Evolutionary conservation across 2,888 invertebrate species (phyloP).

Genomic region (Macroteleia sp.): DNA sequence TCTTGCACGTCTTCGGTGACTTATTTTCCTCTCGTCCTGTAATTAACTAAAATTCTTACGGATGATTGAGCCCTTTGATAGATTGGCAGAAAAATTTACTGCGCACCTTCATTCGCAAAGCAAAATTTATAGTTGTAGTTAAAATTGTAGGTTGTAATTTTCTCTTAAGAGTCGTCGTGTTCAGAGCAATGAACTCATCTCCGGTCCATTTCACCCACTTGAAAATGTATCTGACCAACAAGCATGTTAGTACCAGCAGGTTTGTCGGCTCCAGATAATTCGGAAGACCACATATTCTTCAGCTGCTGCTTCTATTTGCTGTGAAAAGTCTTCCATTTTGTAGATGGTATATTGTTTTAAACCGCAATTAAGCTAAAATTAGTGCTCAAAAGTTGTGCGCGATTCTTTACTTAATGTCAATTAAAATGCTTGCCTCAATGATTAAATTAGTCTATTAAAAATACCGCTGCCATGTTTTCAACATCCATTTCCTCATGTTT

Average conservation of each 20-base stretch:
- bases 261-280: slow-evolving; percentile 29
- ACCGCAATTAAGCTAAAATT: neutral
- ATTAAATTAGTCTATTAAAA: neutral
- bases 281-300: slow-evolving; percentile 26
- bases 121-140: slow-evolving; percentile 37
- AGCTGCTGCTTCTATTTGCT: slow-evolving; percentile 17
- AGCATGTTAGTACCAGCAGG: slow-evolving; percentile 28
- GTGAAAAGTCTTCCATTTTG: slow-evolving; percentile 10
- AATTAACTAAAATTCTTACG: slow-evolving; percentile 36
- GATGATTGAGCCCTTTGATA: slow-evolving; percentile 35
- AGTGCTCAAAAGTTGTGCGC: neutral
- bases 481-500: neutral
- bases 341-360: slow-evolving; percentile 26
- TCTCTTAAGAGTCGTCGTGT: slow-evolving; percentile 42
- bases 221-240: slow-evolving; percentile 53
- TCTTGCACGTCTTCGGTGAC: too few relatives aligned
- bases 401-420: neutral
- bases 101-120: slow-evolving; percentile 9
- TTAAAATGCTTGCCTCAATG: slow-evolving; percentile 5
- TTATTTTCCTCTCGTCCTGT: slow-evolving; percentile 21
- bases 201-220: slow-evolving; percentile 39
- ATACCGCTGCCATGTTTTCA: too few relatives aligned
- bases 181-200: slow-evolving; percentile 51
- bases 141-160: slow-evolving; percentile 52
- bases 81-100: slow-evolving; percentile 29